Percentiles rank a stretch among this genome's conserved stretches.
These are phyloP conservation scores for Anoura caudifer DNA, from an alignment of 2,113 vertebrate genomes.

Conservation along the genomic window DNA sequence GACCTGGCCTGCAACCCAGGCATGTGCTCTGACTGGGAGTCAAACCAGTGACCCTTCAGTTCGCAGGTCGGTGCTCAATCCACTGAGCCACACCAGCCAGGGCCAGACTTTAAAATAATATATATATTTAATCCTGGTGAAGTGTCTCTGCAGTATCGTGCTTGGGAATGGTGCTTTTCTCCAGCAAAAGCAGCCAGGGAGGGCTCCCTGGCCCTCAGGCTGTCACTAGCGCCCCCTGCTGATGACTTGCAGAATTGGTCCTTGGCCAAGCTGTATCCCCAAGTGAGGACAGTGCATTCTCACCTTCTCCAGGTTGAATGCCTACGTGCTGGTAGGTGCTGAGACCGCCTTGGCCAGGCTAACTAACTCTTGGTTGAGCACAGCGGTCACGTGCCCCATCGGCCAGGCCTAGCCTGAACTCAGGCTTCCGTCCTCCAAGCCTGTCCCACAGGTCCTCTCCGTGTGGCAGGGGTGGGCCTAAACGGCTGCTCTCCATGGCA, in stretches of 20 bases:
- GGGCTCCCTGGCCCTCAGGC: background rate
- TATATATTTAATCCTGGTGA: background rate
- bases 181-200: background rate
- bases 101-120: background rate
- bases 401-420: background rate
- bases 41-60: too few relatives aligned
- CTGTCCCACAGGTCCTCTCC: too few relatives aligned
- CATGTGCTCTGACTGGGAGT: too few relatives aligned
- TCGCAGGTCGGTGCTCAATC: too few relatives aligned
- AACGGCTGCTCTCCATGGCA: too few relatives aligned
- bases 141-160: background rate
- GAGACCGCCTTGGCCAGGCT: background rate
- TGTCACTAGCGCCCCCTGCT: background rate
- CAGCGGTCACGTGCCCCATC: background rate
- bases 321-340: background rate
- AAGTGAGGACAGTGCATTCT: fast-evolving
- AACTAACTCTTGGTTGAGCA: background rate
- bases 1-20: too few relatives aligned
- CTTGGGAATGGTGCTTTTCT: background rate
- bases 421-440: too few relatives aligned
- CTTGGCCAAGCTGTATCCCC: background rate
- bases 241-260: background rate
- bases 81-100: too few relatives aligned
- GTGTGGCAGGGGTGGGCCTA: background rate
- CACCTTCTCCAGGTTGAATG: background rate